A percentile compares a stretch with the other conserved stretches of the same genome.
These are phyloP conservation scores for Cichladusa arquata DNA, from an alignment of 2,113 vertebrate genomes.

Conservation along the genomic window DNA sequence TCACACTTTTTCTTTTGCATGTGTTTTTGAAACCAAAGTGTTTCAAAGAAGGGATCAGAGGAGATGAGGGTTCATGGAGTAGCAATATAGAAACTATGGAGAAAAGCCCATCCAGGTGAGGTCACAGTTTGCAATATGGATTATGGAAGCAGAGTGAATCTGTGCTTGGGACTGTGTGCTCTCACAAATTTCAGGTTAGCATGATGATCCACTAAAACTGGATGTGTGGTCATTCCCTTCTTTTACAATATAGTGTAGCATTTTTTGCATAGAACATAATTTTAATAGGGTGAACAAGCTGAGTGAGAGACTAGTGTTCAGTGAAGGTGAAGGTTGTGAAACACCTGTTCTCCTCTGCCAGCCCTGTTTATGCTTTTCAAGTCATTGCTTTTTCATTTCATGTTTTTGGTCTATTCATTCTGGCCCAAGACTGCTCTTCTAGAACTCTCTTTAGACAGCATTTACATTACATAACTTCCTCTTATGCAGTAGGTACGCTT, in stretches of 20 bases:
- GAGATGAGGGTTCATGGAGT: background rate
- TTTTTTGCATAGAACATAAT: background rate
- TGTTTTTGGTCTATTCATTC: background rate
- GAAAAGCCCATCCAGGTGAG: background rate
- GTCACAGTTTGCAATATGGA: background rate
- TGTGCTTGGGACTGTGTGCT: background rate
- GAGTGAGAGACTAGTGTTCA: background rate
- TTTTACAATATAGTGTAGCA: background rate
- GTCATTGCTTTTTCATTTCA: background rate
- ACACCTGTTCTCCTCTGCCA: background rate
- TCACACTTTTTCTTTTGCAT: background rate
- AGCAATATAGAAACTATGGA: background rate
- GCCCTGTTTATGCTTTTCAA: background rate
- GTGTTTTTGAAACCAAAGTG: background rate
- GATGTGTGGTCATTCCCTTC: rapidly evolving
- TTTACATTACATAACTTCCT: background rate
- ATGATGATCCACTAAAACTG: background rate
- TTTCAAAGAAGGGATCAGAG: background rate
- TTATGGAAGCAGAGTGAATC: background rate
- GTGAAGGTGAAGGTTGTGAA: background rate
- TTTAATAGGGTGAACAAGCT: background rate
- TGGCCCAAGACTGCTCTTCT: background rate
- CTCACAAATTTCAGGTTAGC: background rate
- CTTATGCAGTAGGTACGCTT: background rate
- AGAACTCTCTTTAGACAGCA: background rate